Evolutionary conservation across 1,140 invertebrate genomes (phyloP).

Genomic region (Caerostris darwini): DNA sequence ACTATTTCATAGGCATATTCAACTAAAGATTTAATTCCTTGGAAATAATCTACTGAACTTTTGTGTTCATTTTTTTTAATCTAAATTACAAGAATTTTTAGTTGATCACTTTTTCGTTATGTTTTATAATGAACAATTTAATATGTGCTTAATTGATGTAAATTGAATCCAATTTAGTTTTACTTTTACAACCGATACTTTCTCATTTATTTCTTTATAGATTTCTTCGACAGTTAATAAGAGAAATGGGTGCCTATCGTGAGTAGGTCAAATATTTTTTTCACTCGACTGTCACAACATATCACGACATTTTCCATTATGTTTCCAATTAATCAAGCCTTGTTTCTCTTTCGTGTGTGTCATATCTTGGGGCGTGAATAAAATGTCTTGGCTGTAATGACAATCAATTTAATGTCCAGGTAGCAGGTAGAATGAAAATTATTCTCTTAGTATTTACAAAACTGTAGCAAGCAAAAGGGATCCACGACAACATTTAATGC

Average conservation of each 20-base stretch:
- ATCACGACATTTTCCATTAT: neutral
- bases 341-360: neutral
- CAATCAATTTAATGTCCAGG: neutral
- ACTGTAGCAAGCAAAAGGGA: neutral
- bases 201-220: too few relatives aligned
- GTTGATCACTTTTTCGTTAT: too few relatives aligned
- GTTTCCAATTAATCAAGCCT: neutral
- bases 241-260: neutral
- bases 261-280: neutral
- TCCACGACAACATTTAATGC: neutral
- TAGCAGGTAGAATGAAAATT: conserved; percentile 52
- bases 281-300: neutral
- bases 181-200: too few relatives aligned
- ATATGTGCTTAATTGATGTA: too few relatives aligned
- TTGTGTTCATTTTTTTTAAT: too few relatives aligned
- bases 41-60: too few relatives aligned
- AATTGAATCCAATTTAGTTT: too few relatives aligned
- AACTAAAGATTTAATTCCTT: too few relatives aligned
- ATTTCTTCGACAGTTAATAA: neutral
- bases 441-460: neutral
- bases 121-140: too few relatives aligned
- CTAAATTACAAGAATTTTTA: too few relatives aligned
- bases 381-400: neutral
- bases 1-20: too few relatives aligned
- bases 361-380: neutral